Conservation (phyloP, 1,140 invertebrate species). For the Drosophila insularis region DNA sequence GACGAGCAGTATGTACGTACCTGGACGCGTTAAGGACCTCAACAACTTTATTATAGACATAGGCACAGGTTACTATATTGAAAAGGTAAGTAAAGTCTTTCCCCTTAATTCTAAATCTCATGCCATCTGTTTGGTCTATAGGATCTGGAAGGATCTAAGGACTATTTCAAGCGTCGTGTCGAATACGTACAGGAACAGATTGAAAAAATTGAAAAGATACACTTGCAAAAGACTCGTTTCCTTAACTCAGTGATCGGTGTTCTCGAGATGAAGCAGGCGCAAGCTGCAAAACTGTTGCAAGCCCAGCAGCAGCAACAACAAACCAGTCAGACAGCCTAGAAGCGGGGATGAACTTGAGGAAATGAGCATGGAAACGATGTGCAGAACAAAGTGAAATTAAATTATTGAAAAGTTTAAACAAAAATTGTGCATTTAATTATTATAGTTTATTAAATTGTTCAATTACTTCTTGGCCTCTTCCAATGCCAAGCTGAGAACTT, state of each 20-base stretch:
- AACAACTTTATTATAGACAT: conserved; percentile 95
- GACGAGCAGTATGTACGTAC: conserved; percentile 97
- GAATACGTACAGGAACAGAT: conserved; percentile 96
- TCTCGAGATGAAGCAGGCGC: conserved; percentile 86
- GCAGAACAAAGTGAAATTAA: conserved; percentile 59
- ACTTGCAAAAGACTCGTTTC: conserved; percentile 93
- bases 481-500: conserved; percentile 65
- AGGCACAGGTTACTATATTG: conserved; percentile 97
- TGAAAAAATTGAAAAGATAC: conserved; percentile 94
- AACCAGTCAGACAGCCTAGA: conserved; percentile 39
- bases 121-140: conserved; percentile 78
- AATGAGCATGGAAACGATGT: neutral
- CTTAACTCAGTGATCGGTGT: conserved; percentile 90
- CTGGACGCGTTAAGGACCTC: conserved; percentile 91
- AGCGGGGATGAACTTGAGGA: neutral
- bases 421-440: conserved; percentile 73
- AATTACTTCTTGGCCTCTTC: conserved; percentile 74
- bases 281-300: conserved; percentile 65
- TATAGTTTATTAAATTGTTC: conserved; percentile 73
- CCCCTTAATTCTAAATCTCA: neutral
- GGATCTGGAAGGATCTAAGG: conserved; percentile 90
- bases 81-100: conserved; percentile 86
- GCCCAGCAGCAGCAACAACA: conserved; percentile 65
- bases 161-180: conserved; percentile 96
- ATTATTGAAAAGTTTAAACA: conserved; percentile 69